Percentiles rank a stretch among this genome's conserved stretches.
These are phyloP conservation scores for Petaurus breviceps DNA, from an alignment of 2,113 vertebrate species.

Conservation along the genomic window DNA sequence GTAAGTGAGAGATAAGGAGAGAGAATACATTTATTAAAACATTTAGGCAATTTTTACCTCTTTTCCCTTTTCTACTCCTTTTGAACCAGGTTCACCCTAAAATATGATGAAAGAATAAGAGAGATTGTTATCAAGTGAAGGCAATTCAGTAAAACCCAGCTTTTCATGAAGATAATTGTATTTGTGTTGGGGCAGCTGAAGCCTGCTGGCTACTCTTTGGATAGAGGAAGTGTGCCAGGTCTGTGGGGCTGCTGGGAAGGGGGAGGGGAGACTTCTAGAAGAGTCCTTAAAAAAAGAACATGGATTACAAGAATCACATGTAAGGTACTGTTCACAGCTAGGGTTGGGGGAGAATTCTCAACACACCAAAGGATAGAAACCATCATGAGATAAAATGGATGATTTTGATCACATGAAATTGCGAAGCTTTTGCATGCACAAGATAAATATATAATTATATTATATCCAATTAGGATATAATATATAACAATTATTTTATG, in stretches of 20 bases:
- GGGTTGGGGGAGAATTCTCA: not conserved
- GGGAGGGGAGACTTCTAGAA: not conserved
- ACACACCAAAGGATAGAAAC: not conserved
- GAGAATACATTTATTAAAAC: not conserved
- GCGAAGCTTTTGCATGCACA: not conserved
- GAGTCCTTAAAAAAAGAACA: not conserved
- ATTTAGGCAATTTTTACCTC: conserved; percentile 9
- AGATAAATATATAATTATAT: not conserved
- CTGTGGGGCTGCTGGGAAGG: not conserved
- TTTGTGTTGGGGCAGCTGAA: not conserved
- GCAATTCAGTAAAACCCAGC: not conserved
- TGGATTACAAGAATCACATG: not conserved
- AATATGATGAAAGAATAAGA: conserved; percentile 58
- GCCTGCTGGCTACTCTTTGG: not conserved
- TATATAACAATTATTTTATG: no score
- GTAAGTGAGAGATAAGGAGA: not conserved
- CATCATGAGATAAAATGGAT: not conserved
- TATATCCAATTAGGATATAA: no score
- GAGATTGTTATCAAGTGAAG: not conserved
- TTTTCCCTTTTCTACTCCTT: conserved; percentile 89
- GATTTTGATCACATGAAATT: not conserved
- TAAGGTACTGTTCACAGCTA: not conserved
- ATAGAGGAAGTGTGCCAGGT: not conserved
- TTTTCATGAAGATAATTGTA: not conserved
- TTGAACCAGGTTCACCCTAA: conserved; percentile 89